A percentile compares a stretch with the other conserved stretches of the same genome.
These are phyloP conservation scores for Drosophila athabasca DNA, from an alignment of 1,140 invertebrate species.

Conservation along the genomic window DNA sequence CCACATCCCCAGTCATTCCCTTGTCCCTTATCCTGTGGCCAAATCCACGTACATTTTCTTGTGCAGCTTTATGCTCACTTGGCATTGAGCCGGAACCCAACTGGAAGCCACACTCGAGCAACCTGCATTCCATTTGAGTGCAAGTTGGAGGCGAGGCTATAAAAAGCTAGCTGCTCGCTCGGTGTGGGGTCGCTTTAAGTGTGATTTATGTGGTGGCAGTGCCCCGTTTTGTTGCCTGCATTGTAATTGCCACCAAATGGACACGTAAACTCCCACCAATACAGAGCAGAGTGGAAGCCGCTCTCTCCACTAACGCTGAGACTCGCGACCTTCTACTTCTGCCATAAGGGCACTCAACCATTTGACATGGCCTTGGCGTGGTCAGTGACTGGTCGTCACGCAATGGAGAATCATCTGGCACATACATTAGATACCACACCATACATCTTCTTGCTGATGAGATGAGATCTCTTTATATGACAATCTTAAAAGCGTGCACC, in stretches of 20 bases:
- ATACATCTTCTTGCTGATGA: too few relatives aligned
- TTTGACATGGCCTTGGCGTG: constrained; percentile 22
- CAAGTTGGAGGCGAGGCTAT: constrained; percentile 16
- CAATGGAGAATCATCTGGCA: constrained; percentile 4
- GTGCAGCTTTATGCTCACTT: constrained; percentile 33
- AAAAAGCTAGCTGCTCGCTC: constrained; percentile 31
- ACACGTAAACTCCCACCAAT: neutral
- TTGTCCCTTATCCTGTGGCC: constrained; percentile 4
- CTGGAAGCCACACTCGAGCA: constrained; percentile 13
- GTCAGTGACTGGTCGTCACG: constrained; percentile 28
- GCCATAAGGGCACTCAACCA: constrained; percentile 9
- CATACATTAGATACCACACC: too few relatives aligned
- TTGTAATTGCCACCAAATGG: constrained; percentile 34
- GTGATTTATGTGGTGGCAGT: constrained; percentile 64
- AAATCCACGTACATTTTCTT: constrained; percentile 29
- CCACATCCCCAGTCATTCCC: too few relatives aligned
- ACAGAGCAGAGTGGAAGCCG: too few relatives aligned
- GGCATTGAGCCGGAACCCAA: constrained; percentile 42
- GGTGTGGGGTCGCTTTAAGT: constrained; percentile 47
- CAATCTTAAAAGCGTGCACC: constrained; percentile 10
- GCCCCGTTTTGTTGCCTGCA: constrained; percentile 25
- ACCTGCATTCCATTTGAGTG: constrained; percentile 35
- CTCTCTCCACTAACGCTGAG: constrained; percentile 1
- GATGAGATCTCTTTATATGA: constrained; percentile 5
- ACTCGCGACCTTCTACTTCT: constrained; percentile 22